Evolutionary conservation across 2,113 vertebrate genomes (phyloP).

Genomic region (Poeciliopsis occidentalis): DNA sequence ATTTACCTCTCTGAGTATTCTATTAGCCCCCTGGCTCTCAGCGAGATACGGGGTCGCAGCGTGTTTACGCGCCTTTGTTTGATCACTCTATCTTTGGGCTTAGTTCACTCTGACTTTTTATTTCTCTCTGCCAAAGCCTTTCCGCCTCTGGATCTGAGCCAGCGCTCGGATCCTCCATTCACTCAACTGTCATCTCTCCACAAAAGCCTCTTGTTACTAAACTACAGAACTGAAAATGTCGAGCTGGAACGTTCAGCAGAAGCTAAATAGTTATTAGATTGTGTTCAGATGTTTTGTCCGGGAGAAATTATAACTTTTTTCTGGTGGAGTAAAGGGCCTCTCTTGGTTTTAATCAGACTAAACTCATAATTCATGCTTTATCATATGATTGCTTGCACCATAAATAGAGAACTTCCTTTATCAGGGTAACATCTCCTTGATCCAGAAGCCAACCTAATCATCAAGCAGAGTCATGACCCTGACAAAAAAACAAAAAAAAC

Average conservation of each 20-base stretch:
- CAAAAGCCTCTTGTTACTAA: not conserved
- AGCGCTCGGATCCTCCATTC: not conserved
- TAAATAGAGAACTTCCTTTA: conserved; percentile 9
- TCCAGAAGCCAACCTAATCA: conserved; percentile 10
- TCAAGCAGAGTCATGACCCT: conserved; percentile 18
- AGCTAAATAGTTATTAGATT: not conserved
- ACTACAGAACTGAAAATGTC: not conserved
- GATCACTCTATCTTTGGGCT: not conserved
- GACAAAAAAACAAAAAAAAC: not conserved
- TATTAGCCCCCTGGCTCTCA: not conserved
- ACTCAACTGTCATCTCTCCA: not conserved
- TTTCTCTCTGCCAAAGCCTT: not conserved
- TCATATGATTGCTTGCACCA: not conserved
- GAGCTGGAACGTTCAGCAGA: not conserved
- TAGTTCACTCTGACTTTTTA: not conserved
- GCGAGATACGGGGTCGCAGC: not conserved
- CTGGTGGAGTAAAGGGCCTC: not conserved
- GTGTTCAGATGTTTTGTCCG: not conserved
- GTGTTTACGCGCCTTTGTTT: not conserved
- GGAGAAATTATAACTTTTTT: not conserved
- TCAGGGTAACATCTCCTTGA: not conserved
- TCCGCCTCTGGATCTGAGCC: not conserved
- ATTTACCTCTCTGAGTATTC: not conserved
- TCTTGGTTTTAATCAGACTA: not conserved
- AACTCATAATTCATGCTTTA: not conserved